phyloP scores from a whole-genome alignment of 2,113 vertebrate species.

The Megaptera novaeangliae region DNA sequence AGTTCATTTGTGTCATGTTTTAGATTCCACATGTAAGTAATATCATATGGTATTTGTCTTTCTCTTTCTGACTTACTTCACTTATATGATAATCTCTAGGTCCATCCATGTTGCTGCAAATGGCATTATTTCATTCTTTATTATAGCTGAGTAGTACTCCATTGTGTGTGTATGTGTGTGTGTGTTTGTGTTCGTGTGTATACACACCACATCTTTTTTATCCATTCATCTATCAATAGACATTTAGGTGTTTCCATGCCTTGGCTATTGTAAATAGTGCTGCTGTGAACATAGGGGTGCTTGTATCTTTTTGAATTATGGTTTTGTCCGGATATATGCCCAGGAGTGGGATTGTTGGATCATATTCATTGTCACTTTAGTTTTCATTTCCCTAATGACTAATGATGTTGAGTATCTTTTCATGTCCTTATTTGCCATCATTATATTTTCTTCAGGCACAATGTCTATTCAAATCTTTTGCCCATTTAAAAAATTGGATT shows the following conservation, averaged over 20 bases:
- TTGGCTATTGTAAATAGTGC: no score
- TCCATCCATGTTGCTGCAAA: neutral
- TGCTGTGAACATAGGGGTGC: no score
- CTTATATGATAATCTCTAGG: neutral
- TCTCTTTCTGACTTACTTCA: neutral
- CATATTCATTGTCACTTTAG: no score
- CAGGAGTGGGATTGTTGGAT: no score
- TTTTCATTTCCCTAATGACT: no score
- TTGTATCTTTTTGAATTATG: no score
- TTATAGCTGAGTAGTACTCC: neutral
- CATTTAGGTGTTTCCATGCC: no score
- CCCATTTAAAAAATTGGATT: neutral
- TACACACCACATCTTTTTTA: no score
- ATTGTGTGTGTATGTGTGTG: neutral
- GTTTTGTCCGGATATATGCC: no score
- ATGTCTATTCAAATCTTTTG: neutral
- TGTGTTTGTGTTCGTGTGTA: no score
- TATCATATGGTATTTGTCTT: neutral
- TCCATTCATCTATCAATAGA: no score
- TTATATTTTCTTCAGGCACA: neutral
- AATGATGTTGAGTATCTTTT: neutral
- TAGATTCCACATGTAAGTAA: neutral
- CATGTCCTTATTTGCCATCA: neutral
- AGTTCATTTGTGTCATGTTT: neutral
- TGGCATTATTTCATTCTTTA: neutral